Evolutionary conservation across 2,888 invertebrate genomes (phyloP).

Genomic region (Sinelater perroti): DNA sequence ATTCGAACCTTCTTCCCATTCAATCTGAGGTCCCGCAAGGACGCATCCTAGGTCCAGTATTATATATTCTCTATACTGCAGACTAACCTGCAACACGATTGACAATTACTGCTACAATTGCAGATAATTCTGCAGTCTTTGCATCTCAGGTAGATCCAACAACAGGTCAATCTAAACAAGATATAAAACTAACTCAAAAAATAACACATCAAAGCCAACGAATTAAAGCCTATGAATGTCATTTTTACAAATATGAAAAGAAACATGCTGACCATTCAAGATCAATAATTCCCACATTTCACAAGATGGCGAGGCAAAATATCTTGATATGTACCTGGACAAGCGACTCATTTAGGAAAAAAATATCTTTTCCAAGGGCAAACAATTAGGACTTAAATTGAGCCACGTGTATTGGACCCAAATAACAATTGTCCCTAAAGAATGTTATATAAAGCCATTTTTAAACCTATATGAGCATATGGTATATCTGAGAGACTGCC

Average conservation of each 20-base stretch:
- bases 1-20: not conserved
- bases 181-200: not conserved
- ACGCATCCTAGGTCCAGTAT: not conserved
- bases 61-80: not conserved
- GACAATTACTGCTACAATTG: not conserved
- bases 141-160: not conserved
- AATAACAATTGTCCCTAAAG: no score
- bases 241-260: not conserved
- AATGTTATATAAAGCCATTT: no score
- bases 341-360: no score
- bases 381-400: no score
- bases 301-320: no score
- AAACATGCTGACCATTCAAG: not conserved
- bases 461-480: no score
- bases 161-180: not conserved
- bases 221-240: not conserved
- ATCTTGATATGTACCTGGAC: no score
- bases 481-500: no score
- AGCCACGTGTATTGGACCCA: no score
- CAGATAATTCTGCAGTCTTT: not conserved
- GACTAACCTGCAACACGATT: not conserved
- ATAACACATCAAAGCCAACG: not conserved
- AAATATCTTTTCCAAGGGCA: no score
- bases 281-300: no score
- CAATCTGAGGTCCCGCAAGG: not conserved